These are phyloP conservation scores for Phataginus tricuspis DNA, from an alignment of 2,797 vertebrate species.

Conservation along the genomic window DNA sequence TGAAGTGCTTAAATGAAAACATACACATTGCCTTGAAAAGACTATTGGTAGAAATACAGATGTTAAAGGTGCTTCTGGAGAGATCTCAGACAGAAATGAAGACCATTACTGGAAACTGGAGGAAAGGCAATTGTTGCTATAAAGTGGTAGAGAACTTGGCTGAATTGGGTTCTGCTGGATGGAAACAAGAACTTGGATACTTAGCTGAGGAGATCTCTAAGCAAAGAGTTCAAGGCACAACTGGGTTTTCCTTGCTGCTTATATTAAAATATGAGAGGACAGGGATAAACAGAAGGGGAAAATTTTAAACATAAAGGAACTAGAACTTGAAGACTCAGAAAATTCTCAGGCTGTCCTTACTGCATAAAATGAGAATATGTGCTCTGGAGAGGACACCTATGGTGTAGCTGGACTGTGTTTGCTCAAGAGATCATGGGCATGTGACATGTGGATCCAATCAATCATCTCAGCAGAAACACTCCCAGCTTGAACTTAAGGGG, in stretches of 20 bases:
- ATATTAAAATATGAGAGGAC: not conserved
- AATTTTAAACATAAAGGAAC: not conserved
- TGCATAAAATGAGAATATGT: not conserved
- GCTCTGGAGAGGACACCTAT: not conserved
- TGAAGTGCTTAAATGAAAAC: not conserved
- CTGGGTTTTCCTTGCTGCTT: not conserved
- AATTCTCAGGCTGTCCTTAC: not conserved
- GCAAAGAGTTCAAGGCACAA: not conserved
- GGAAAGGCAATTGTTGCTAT: not conserved
- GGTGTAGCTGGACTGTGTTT: not conserved
- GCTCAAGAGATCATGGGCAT: not conserved
- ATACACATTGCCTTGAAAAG: not conserved
- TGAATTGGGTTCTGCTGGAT: not conserved
- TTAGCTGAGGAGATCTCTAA: not conserved
- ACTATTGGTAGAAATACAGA: not conserved
- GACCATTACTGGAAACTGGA: not conserved
- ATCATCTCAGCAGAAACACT: conserved; percentile 7
- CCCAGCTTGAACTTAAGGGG: not conserved
- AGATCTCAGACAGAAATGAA: not conserved
- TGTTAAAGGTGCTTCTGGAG: not conserved
- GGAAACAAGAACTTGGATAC: not conserved
- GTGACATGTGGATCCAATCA: not conserved
- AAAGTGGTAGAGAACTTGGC: not conserved
- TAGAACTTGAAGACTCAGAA: not conserved
- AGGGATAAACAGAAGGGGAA: not conserved